These are phyloP conservation scores for Drosophila differens DNA, from an alignment of 2,888 invertebrate genomes.

Conservation along the genomic window DNA sequence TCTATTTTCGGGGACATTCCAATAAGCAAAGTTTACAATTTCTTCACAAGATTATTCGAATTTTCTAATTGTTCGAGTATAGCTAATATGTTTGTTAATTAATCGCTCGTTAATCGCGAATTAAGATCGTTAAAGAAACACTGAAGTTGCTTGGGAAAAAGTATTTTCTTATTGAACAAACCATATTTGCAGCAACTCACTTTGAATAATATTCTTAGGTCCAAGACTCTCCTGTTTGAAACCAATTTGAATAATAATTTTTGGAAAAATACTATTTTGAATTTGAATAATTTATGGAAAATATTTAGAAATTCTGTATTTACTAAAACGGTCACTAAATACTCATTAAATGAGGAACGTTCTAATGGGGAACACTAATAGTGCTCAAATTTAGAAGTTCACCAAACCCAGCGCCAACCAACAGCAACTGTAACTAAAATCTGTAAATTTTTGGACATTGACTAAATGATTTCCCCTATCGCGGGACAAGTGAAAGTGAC, in stretches of 20 bases:
- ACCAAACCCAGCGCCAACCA: not conserved
- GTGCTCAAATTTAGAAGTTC: not conserved
- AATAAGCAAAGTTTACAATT: not conserved
- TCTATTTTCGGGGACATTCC: not conserved
- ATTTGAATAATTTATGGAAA: no score
- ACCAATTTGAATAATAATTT: not conserved
- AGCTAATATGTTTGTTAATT: not conserved
- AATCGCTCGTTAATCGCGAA: not conserved
- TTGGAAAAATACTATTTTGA: no score
- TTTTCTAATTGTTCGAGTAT: not conserved
- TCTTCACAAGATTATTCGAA: not conserved
- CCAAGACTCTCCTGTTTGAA: not conserved
- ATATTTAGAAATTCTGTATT: no score
- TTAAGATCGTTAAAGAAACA: not conserved
- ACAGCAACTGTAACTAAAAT: not conserved
- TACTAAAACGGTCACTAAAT: not conserved
- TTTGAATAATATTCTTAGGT: not conserved
- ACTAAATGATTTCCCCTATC: not conserved
- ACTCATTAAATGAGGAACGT: not conserved
- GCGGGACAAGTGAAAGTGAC: conserved; percentile 7
- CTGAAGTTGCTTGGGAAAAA: not conserved
- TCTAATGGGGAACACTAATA: not conserved
- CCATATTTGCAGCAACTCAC: not conserved
- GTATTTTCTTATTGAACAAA: not conserved
- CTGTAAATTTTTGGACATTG: not conserved